Base-by-base conservation (phyloP, 2,797 vertebrate genomes). In the Pantherophis vulpinus region DNA sequence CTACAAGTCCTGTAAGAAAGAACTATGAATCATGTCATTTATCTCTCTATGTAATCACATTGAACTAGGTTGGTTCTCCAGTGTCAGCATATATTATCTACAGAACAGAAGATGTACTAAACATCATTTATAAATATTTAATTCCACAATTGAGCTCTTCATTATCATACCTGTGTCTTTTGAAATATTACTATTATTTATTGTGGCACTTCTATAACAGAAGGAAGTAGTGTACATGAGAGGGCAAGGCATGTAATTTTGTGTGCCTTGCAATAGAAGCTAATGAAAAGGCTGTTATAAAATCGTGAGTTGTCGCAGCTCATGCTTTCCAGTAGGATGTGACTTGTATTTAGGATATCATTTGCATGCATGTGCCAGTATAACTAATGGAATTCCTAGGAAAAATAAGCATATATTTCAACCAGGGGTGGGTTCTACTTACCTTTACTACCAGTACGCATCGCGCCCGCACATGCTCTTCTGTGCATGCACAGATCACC, bases 41-140 rank as follows among this genome's bases (percentile, higher is more conserved):
- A 0, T 32, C 74, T 95, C 94, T 93, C 74, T 96, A 96, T 96
- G 97, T 96, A 96, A 97, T 97, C 97, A 97, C 95, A 95, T 91
- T 95, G 94, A 94, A 95, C 95, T 91, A 92, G 96, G 96, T 96
- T 97, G 96, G 90, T 97, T 97, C 97, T 97, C 95, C 96, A 97
- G 83, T 95, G 96, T 97, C 97, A 97, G 97, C 95, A 96, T 97
- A 97, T 96, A 97, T 97, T 97, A 97, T 96, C 96, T 96, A 94
- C 93, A 86, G 86, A 94, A 96, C 96, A 97, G 95, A 96, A 95
- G 93, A 95, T 96, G 95, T 97, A 89, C 96, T 97, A 97, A 97
- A 97, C 97, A 97, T 96, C 96, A 97, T 96, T 97, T 97, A 97
- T 97, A 97, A 97, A 97, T 97, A 97, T 97, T 97, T 97, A 97